phyloP scores from a whole-genome alignment of 1,140 invertebrate genomes.

The Stegodyphus dumicola region DNA sequence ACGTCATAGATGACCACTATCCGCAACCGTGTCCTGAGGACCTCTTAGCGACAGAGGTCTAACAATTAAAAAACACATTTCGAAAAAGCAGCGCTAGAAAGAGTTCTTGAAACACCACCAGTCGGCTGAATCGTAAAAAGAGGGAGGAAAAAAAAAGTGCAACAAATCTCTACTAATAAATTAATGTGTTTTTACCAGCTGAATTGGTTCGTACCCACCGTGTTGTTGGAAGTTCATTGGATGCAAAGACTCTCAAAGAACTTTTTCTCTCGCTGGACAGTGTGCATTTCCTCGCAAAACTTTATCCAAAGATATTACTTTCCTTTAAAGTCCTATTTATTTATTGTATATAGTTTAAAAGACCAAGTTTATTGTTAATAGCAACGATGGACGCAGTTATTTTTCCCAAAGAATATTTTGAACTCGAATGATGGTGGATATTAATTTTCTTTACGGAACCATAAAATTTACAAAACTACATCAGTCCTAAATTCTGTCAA shows the following conservation, averaged over 20 bases:
- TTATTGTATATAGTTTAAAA: slow-evolving; percentile 16
- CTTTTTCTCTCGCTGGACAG: no score
- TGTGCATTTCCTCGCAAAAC: slow-evolving; percentile 20
- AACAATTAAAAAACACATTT: slow-evolving; percentile 64
- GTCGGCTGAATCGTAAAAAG: neutral
- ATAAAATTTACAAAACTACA: no score
- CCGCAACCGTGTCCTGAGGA: slow-evolving; percentile 62
- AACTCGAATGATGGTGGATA: no score
- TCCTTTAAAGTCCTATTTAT: slow-evolving; percentile 55
- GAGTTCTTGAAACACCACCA: slow-evolving; percentile 12
- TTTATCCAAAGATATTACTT: slow-evolving; percentile 50
- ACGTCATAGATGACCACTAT: slow-evolving; percentile 77
- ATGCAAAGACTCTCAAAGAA: neutral
- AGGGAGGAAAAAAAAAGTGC: neutral
- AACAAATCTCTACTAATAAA: neutral
- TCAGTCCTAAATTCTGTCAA: no score
- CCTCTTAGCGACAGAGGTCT: slow-evolving; percentile 76
- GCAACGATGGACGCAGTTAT: no score
- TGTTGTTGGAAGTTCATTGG: neutral
- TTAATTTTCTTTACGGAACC: no score
- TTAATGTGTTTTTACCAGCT: no score
- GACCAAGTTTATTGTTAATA: neutral
- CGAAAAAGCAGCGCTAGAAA: neutral
- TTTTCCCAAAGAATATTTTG: no score
- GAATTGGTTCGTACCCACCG: neutral